Evolutionary conservation across 2,113 vertebrate species (phyloP).

Genomic region (Mormoops blainvillei): DNA sequence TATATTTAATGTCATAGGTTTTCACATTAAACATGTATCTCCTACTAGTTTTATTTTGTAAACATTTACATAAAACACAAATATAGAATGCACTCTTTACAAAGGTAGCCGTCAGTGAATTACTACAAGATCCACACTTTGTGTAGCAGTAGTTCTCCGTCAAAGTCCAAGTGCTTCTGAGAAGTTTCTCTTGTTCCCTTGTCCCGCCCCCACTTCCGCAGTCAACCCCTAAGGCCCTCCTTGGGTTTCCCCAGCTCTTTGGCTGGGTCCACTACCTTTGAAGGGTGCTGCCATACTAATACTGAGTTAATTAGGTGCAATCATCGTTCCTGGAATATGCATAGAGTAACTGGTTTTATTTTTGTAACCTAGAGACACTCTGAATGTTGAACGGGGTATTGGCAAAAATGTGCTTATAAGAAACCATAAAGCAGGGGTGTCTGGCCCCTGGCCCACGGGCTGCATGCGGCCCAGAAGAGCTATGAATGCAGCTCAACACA

Average conservation of each 20-base stretch:
- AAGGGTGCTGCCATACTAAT: not conserved
- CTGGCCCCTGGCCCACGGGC: too few species aligned
- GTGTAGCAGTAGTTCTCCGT: too few species aligned
- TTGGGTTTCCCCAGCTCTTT: not conserved
- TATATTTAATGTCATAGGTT: not conserved
- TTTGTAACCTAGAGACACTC: not conserved
- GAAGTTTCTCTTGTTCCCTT: not conserved
- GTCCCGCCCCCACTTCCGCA: not conserved
- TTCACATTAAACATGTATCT: not conserved
- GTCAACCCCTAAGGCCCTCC: not conserved
- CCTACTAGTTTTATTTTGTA: not conserved
- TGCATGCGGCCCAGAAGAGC: too few species aligned
- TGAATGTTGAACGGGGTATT: not conserved
- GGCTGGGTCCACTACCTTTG: accelerated
- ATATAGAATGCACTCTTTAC: not conserved
- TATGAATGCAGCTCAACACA: too few species aligned
- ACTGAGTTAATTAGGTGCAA: not conserved
- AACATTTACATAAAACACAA: not conserved
- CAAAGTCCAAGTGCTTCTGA: not conserved
- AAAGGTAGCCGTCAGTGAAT: not conserved
- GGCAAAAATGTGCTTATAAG: not conserved
- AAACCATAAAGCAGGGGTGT: not conserved
- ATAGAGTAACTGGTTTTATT: not conserved
- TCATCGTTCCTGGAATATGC: too few species aligned
- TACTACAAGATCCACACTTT: accelerated